Evolutionary conservation across 1,140 invertebrate species (phyloP).

Genomic region (Brachionus manjavacas): DNA sequence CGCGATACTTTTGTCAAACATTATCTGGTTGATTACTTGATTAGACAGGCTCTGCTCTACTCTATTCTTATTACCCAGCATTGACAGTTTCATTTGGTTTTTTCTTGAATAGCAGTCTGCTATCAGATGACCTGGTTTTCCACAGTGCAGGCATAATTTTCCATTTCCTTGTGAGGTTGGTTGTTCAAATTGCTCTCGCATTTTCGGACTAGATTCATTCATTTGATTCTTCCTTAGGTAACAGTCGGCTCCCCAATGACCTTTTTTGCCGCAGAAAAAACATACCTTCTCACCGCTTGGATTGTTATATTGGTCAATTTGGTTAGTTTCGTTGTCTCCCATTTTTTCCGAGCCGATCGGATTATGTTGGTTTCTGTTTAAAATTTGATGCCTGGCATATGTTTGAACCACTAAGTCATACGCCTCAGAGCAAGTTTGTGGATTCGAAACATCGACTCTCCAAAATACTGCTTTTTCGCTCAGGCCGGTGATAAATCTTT

Average conservation of each 20-base stretch:
- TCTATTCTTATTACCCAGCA: neutral
- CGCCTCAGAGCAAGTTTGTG: no score
- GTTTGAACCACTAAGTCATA: no score
- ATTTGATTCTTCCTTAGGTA: neutral
- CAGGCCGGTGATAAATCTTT: no score
- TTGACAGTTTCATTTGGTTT: neutral
- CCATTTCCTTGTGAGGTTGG: neutral
- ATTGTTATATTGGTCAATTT: no score
- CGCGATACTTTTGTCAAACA: neutral
- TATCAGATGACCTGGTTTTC: neutral
- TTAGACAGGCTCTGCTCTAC: neutral
- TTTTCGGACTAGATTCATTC: neutral
- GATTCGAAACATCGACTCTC: no score
- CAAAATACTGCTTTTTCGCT: no score
- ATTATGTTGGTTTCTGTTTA: no score
- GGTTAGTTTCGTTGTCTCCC: no score
- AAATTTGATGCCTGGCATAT: no score
- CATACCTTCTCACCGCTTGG: neutral
- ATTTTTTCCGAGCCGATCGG: no score
- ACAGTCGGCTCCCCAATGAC: neutral
- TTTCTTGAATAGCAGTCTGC: neutral
- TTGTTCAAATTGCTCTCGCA: neutral
- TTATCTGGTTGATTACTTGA: neutral
- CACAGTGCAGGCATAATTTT: neutral
- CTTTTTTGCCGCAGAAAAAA: neutral